Percentiles rank a stretch among this genome's conserved stretches.
Conservation (phyloP, 53 echinoderm and acorn worm species). For the Apostichopus leukothele region DNA sequence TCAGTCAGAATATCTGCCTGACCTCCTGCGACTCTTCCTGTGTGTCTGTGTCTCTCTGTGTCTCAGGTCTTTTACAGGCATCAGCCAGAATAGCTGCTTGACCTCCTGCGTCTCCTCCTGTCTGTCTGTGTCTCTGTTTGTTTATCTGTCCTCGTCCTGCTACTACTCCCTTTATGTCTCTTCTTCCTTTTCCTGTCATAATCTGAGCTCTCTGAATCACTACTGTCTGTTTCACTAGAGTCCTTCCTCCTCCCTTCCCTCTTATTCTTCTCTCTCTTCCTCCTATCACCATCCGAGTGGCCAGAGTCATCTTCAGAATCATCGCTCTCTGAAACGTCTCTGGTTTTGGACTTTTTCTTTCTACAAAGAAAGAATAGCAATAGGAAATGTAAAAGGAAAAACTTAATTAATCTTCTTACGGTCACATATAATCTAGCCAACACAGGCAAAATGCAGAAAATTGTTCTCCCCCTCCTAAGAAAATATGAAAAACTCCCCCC, state of each 20-base stretch:
- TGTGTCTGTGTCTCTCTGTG: not conserved
- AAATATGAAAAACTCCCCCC: too few species aligned
- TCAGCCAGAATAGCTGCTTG: not conserved
- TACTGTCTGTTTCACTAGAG: not conserved
- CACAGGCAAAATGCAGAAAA: too few species aligned
- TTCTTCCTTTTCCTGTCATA: not conserved
- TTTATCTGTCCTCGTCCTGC: not conserved
- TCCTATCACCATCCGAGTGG: not conserved
- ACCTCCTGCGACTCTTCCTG: too few species aligned
- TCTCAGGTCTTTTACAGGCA: not conserved
- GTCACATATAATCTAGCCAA: too few species aligned
- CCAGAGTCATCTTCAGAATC: slow-evolving; percentile 4
- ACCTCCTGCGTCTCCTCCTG: not conserved
- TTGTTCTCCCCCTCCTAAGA: too few species aligned
- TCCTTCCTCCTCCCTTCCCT: not conserved
- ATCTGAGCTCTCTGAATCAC: slow-evolving; percentile 6
- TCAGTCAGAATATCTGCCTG: too few species aligned
- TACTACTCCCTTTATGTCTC: not conserved
- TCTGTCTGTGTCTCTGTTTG: not conserved
- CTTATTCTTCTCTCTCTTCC: not conserved
- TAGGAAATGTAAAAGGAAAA: too few species aligned
- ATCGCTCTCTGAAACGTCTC: not conserved
- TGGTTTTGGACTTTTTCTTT: not conserved
- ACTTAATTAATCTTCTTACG: too few species aligned
- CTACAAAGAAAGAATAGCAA: not conserved